Percentiles rank a stretch among this genome's conserved stretches.
Evolutionary conservation across 2,113 vertebrate species (phyloP).

Genomic region (Laticauda laticaudata): DNA sequence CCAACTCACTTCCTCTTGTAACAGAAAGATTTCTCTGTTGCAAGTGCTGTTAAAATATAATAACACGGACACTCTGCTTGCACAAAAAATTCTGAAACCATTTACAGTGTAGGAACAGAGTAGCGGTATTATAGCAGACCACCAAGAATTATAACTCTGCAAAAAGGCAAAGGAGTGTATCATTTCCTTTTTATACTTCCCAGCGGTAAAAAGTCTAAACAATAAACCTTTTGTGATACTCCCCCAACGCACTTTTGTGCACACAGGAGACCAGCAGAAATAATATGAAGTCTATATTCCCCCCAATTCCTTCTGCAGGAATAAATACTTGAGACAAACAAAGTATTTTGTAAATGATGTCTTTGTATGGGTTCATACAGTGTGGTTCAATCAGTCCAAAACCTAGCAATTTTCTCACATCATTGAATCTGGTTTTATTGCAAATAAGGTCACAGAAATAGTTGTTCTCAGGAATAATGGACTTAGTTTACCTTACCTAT

Average conservation of each 20-base stretch:
- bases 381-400: slow-evolving; percentile 64
- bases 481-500: slow-evolving; percentile 72
- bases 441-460: slow-evolving; percentile 62
- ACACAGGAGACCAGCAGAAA: slow-evolving; percentile 33
- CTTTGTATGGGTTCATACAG: slow-evolving; percentile 47
- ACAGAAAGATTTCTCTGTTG: not conserved
- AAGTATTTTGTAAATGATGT: slow-evolving; percentile 57
- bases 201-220: slow-evolving; percentile 76
- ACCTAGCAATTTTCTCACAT: slow-evolving; percentile 62
- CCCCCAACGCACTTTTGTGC: slow-evolving; percentile 24
- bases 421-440: slow-evolving; percentile 64
- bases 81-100: not conserved
- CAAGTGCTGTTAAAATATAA: not conserved
- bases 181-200: slow-evolving; percentile 72
- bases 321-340: slow-evolving; percentile 58
- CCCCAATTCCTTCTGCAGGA: slow-evolving; percentile 32
- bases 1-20: not conserved
- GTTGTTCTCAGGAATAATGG: slow-evolving; percentile 66
- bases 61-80: not conserved
- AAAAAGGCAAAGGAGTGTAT: slow-evolving; percentile 40
- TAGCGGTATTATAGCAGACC: not conserved
- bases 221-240: slow-evolving; percentile 61
- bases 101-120: not conserved
- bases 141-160: not conserved
- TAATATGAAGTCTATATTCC: slow-evolving; percentile 54